phyloP scores from a whole-genome alignment of 2,888 invertebrate genomes.

The Lutraria lutraria region DNA sequence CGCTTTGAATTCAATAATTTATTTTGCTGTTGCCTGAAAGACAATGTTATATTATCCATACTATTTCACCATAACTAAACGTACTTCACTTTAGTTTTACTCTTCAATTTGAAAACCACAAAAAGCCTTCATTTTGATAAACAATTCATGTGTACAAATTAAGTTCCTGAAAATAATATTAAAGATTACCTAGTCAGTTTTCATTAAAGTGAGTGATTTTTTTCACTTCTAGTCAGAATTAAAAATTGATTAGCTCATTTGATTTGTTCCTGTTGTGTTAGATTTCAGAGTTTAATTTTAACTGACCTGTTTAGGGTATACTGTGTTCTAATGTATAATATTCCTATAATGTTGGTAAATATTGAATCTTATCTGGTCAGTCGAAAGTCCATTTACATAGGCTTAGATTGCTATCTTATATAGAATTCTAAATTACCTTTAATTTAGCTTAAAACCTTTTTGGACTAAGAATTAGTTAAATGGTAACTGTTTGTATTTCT shows the following conservation, averaged over 20 bases:
- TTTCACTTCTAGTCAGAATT: conserved; percentile 3
- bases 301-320: neutral
- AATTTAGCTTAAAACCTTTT: no score
- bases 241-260: neutral
- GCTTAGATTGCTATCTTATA: no score
- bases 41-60: neutral
- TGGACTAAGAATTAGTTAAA: no score
- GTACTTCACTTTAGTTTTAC: neutral
- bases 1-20: neutral
- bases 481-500: no score
- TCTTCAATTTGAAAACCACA: neutral
- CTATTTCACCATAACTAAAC: neutral
- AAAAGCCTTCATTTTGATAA: neutral
- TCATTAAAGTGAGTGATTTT: neutral
- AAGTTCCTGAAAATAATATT: neutral
- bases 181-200: neutral
- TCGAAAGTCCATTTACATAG: no score
- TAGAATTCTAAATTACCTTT: no score
- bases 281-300: neutral
- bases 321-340: no score
- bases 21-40: neutral
- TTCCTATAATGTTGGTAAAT: no score
- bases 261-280: neutral
- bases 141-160: neutral
- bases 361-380: no score